Evolutionary conservation across 2,888 invertebrate genomes (phyloP), one percentile per base, ranked within the genome.

Genomic region (Sinelater perroti): DNA sequence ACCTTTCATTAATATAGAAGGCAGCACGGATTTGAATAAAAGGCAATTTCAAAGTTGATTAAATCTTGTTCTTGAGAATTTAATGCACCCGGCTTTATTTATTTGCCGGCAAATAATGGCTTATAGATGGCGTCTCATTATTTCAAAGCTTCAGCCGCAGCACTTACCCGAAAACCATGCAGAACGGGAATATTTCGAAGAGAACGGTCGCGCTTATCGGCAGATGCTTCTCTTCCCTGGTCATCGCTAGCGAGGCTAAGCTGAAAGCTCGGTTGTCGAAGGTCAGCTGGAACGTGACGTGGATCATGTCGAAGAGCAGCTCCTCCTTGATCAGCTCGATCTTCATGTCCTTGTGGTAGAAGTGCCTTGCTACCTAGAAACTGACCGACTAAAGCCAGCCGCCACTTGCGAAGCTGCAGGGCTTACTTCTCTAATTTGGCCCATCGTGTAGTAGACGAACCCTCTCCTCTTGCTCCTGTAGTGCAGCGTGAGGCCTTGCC

Each of bases 141-240:
- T n/a, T n/a, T n/a, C n/a, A n/a, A n/a, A n/a, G n/a, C n/a, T n/a
- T n/a, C n/a, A n/a, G n/a, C 20, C 7, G 35, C n/a, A n/a, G n/a
- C 56, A 81, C 85, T 82, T 79, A 93, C 90, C 94, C 93, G 78
- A 97, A 97, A 31, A 97, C 95, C 66, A 98, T 91, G 79, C 96
- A 95, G 82, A 98, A 98, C 1, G 98, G 97, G 77, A 98, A 98
- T 72, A 97, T 94, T 77, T 97, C 96, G 71, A 97, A 96, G 36
- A 97, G 83, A 17, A 95, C 90, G 6, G 92, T 89, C 0, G 94
- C 93, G 72, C 90, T 90, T 66, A 95, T 91, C 4, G 95, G 94
- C 66, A 95, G 79, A 77, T 92, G 92, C 75, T 92, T 92, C 74
- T 94, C 93, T 71, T 93, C 93, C 21, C 93, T 83, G 1, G 91